Conservation (phyloP, 2,113 vertebrate species). For the Micronycteris hirsuta region DNA sequence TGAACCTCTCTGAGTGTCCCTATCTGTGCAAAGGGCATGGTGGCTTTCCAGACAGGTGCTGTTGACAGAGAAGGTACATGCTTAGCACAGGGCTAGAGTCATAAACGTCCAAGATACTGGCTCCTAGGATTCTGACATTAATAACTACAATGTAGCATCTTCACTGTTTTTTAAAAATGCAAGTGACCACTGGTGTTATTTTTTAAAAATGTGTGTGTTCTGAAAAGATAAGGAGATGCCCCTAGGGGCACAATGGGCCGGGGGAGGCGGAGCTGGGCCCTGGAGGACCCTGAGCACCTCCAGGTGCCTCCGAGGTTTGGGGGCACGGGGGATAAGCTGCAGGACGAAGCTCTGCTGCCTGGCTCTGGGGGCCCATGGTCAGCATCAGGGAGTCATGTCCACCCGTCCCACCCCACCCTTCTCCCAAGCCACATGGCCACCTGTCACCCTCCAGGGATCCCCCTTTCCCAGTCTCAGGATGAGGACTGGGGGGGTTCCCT, state of each 20-base stretch:
- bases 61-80: neutral
- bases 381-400: neutral
- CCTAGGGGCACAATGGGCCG: neutral
- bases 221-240: neutral
- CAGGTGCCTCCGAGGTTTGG: neutral
- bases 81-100: neutral
- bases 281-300: too few relatives aligned
- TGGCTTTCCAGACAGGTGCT: neutral
- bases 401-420: too few relatives aligned
- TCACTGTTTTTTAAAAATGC: neutral
- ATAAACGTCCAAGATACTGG: neutral
- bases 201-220: neutral
- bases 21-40: neutral
- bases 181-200: neutral
- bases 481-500: neutral
- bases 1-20: neutral
- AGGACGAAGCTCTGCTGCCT: neutral
- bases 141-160: neutral
- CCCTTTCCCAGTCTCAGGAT: too few relatives aligned
- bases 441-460: neutral
- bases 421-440: neutral
- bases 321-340: neutral
- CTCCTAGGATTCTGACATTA: neutral
- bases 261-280: neutral
- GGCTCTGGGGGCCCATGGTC: too few relatives aligned